Evolutionary conservation across 2,888 invertebrate genomes (phyloP), one percentile per base, ranked within the genome.

Genomic region (Dynastes hyllus): DNA sequence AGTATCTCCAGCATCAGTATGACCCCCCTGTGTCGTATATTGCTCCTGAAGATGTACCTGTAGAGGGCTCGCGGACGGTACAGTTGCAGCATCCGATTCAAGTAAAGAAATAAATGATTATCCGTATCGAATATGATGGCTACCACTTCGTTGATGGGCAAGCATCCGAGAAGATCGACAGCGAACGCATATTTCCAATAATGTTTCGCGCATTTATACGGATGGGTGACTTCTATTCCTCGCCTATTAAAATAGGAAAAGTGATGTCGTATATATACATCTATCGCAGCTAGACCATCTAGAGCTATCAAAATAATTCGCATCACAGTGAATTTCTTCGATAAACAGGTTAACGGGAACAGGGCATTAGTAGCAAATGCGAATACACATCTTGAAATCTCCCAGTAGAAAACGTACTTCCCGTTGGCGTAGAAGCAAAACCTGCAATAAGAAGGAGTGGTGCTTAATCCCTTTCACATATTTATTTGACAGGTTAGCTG

Each of bases 201-300:
- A 77, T 85, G 63, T 1, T 61, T 65, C 1, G 83, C 81, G 3
- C 84, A 84, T 55, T 80, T 79, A 32, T 82, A 78, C 1, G 86
- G 85, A 78, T 86, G 85, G 22, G 80, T 81, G 2, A 86, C 81
- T 69, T 85, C 83, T 2, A 85, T 51, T 4, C 83, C 82, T 1
- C 80, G 76, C n/a, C 80, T 50, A 63, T 85, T 83, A 77, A 83
- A 86, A 37, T 83, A 85, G 22, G 83, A 80, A 13, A 85, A 69
- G 76, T 85, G 83, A 73, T 85, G 83, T 13, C 83, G 79, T 1
- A 85, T 32, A 76, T 83, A 85, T 32, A 85, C 83, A 69, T 84
- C 84, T 1, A 82, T 22, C 53, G 81, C 76, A 51, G 80, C 83
- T n/a, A 80, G 76, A 13, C 81, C 2, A 77, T 84, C 84, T 32